Evolutionary conservation across 2,797 vertebrate species (phyloP), one percentile per base, ranked within the genome.

Genomic region (Geotrypetes seraphini): DNA sequence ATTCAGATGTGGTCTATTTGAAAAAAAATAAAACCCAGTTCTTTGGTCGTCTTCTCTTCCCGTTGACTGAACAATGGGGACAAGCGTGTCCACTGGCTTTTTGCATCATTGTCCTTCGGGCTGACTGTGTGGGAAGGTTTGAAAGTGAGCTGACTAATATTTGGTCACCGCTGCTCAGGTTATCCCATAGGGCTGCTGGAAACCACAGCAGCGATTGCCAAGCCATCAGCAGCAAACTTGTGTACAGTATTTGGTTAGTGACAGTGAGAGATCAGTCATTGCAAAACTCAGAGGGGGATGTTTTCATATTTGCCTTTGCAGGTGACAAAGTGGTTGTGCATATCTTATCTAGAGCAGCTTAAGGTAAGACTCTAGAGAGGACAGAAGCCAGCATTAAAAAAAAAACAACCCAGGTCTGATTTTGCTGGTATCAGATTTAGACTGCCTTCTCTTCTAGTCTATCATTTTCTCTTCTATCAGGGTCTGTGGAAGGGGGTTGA

Each of bases 71-170:
- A 31, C 17, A 4, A 14, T 27, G 20, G 12, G 23, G 12, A 25
- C 23, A 10, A 1, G 2, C 36, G 17, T 31, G 19, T 24, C 45
- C 33, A 10, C 0, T 0, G 28, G 42, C 34, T 43, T 23, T 16
- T 60, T 24, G 1, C 27, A 56, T 66, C 31, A 0, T 36, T 44
- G 18, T 48, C 47, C 55, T 28, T 29, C 48, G 57, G 53, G 43
- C 48, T 12, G 9, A 26, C n/a, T 1, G 7, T 51, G 49, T 67
- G 65, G 67, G 60, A 57, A 55, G 50, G 27, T 54, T 65, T 58
- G 70, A 77, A 75, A 69, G 63, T 58, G 52, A 33, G 5, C 36
- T 76, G 71, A 75, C 51, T 78, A 61, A 79, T 61, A 39, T 51
- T 33, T 3, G 26, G 31, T 49, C 29, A 25, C 66, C 33, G 31